phyloP scores from a whole-genome alignment of 2,888 invertebrate genomes.

The Melolontha melolontha region DNA sequence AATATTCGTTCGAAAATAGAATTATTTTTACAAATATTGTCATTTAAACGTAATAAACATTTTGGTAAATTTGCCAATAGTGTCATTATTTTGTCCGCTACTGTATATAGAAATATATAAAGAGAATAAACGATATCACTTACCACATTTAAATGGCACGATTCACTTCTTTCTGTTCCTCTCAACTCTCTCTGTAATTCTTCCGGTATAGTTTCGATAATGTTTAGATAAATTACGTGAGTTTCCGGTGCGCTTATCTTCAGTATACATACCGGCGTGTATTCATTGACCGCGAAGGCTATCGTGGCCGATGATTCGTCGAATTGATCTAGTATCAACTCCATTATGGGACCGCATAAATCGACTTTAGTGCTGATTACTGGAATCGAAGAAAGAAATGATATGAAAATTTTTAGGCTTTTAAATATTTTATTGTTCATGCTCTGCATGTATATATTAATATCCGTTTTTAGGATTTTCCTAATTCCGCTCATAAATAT shows the following conservation, averaged over 20 bases:
- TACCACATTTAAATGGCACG: constrained; percentile 57
- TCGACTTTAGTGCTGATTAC: constrained; percentile 48
- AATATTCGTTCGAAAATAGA: too few species aligned
- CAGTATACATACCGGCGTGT: constrained; percentile 51
- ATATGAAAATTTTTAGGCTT: too few species aligned
- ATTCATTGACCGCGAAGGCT: constrained; percentile 48
- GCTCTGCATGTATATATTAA: too few species aligned
- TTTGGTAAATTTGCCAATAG: too few species aligned
- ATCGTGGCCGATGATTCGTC: constrained; percentile 51
- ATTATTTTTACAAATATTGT: too few species aligned
- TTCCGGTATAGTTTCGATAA: constrained; percentile 39
- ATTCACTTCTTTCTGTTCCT: constrained; percentile 38
- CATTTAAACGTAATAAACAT: too few species aligned
- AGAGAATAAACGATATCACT: constrained; percentile 49
- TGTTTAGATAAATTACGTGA: constrained; percentile 55
- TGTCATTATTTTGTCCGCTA: too few species aligned
- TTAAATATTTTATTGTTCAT: too few species aligned
- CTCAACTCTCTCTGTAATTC: constrained; percentile 26
- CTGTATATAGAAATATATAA: too few species aligned
- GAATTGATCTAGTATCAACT: constrained; percentile 39
- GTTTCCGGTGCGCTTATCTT: constrained; percentile 56
- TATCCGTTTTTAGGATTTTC: too few species aligned
- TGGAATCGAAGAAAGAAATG: constrained; percentile 43
- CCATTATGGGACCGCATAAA: constrained; percentile 52
- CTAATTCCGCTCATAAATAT: too few species aligned